Evolutionary conservation across 2,797 vertebrate species (phyloP).

Genomic region (Eulemur albifrons): DNA sequence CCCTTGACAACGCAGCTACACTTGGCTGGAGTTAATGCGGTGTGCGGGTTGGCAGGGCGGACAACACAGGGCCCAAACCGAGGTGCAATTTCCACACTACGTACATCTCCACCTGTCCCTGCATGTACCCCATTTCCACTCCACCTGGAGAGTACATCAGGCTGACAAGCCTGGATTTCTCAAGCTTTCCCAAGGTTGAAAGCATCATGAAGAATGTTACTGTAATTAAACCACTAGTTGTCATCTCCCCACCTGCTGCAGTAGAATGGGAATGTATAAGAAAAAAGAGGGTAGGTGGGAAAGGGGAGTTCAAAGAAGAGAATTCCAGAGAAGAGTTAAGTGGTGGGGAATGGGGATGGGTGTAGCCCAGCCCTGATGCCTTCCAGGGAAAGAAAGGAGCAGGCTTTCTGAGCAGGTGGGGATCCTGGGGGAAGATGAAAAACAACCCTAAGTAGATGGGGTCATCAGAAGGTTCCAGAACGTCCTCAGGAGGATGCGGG

Average conservation of each 20-base stretch:
- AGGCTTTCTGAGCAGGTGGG: not conserved
- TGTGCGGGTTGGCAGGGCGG: not conserved
- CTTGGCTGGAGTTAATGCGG: not conserved
- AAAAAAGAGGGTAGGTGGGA: constrained; percentile 47
- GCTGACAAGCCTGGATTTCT: constrained; percentile 70
- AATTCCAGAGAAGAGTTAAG: not conserved
- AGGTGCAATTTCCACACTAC: not conserved
- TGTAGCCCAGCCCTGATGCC: too few species aligned
- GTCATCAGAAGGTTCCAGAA: not conserved
- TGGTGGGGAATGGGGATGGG: not conserved
- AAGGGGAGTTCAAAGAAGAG: not conserved
- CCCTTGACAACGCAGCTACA: not conserved
- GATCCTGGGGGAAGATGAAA: not conserved
- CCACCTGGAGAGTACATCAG: constrained; percentile 59
- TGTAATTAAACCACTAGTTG: constrained; percentile 76
- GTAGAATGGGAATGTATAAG: constrained; percentile 35
- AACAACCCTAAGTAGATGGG: not conserved
- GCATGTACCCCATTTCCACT: not conserved
- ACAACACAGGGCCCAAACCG: not conserved
- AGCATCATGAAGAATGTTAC: constrained; percentile 70
- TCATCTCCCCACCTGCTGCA: constrained; percentile 61
- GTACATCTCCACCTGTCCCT: not conserved
- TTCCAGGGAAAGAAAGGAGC: not conserved
- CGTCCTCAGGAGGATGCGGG: not conserved
- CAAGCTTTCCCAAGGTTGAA: constrained; percentile 56